Evolutionary conservation across 2,797 vertebrate genomes (phyloP).

Genomic region (Sandelia bainsii): DNA sequence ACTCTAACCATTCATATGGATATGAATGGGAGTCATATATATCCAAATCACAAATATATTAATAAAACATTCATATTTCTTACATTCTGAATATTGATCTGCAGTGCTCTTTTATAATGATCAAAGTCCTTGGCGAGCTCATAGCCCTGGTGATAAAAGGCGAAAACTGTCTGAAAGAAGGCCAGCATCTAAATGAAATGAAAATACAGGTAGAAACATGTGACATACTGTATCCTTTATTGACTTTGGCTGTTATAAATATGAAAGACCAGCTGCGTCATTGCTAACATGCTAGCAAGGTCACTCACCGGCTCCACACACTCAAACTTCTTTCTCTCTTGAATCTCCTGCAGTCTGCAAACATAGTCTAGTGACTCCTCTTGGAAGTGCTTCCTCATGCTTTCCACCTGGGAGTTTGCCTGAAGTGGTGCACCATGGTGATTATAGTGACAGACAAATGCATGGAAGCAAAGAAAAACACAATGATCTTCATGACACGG

Average conservation of each 20-base stretch:
- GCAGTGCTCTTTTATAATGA: conserved; percentile 95
- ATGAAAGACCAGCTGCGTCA: not conserved
- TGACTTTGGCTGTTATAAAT: conserved; percentile 4
- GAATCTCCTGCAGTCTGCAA: conserved; percentile 97
- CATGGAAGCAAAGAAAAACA: conserved; percentile 23
- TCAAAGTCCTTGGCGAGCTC: conserved; percentile 98
- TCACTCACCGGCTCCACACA: conserved; percentile 97
- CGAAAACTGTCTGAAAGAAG: conserved; percentile 98
- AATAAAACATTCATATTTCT: conserved; percentile 52
- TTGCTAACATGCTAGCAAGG: not conserved
- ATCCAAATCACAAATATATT: not conserved
- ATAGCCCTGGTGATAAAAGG: conserved; percentile 98
- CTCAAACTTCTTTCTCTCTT: conserved; percentile 98
- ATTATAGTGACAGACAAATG: conserved; percentile 50
- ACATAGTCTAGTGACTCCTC: conserved; percentile 96
- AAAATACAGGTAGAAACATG: conserved; percentile 5
- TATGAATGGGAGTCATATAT: not conserved
- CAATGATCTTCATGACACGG: conserved; percentile 13
- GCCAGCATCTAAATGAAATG: conserved; percentile 90
- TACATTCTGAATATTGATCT: conserved; percentile 99
- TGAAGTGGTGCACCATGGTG: conserved; percentile 68
- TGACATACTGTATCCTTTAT: conserved; percentile 1
- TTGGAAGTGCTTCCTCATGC: conserved; percentile 93
- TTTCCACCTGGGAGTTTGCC: conserved; percentile 94
- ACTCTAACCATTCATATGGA: too few relatives aligned